A percentile compares a stretch with the other conserved stretches of the same genome.
Evolutionary conservation across 1,140 invertebrate genomes (phyloP).

Genomic region (Manduca sexta): DNA sequence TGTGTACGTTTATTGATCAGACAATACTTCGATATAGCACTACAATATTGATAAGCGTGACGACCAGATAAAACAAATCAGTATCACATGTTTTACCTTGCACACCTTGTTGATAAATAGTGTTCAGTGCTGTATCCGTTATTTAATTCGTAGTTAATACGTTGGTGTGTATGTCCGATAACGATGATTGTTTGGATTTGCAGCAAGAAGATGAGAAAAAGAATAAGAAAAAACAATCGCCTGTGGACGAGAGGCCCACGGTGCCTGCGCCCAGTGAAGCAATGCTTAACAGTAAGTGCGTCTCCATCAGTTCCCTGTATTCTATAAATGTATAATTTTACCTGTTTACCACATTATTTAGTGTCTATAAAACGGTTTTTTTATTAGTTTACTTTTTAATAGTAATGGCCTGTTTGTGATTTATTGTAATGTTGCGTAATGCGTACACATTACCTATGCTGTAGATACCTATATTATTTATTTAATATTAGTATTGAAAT

Average conservation of each 20-base stretch:
- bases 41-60: constrained; percentile 28
- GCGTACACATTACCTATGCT: too few relatives aligned
- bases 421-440: too few relatives aligned
- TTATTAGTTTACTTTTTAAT: too few relatives aligned
- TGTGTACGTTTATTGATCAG: constrained; percentile 27
- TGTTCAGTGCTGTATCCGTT: constrained; percentile 3
- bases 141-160: constrained; percentile 7
- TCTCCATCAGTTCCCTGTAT: not conserved
- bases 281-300: constrained; percentile 63
- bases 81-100: constrained; percentile 16
- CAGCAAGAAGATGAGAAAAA: constrained; percentile 67
- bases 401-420: too few relatives aligned
- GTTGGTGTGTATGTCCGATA: constrained; percentile 46
- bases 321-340: too few relatives aligned
- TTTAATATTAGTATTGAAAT: too few relatives aligned
- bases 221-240: constrained; percentile 57
- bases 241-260: constrained; percentile 51
- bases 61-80: constrained; percentile 29
- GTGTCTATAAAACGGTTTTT: too few relatives aligned
- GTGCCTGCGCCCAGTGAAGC: constrained; percentile 63
- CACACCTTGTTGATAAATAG: constrained; percentile 16
- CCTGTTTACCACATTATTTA: too few relatives aligned
- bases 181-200: constrained; percentile 30
- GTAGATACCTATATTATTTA: too few relatives aligned
- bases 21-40: constrained; percentile 28